Evolutionary conservation across 2,113 vertebrate species (phyloP).

Genomic region (Thunnus thynnus): DNA sequence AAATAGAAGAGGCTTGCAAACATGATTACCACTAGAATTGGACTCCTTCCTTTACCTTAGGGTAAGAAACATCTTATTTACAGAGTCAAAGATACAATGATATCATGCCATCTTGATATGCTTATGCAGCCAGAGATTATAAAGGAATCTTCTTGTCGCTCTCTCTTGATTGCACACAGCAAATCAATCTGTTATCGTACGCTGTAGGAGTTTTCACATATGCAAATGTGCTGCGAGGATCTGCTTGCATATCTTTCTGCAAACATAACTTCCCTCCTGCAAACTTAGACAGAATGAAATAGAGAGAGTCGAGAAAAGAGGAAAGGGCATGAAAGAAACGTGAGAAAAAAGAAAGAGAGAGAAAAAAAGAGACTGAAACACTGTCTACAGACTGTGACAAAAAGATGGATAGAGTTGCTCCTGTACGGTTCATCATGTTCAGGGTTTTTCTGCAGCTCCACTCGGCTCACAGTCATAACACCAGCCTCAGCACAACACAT

Average conservation of each 20-base stretch:
- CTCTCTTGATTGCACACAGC: background rate
- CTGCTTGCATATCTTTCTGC: slow-evolving; percentile 1
- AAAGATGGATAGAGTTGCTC: slow-evolving; percentile 31
- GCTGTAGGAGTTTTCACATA: slow-evolving; percentile 17
- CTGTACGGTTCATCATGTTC: slow-evolving; percentile 26
- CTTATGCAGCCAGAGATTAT: slow-evolving; percentile 6
- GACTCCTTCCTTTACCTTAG: background rate
- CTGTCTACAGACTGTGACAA: slow-evolving; percentile 1
- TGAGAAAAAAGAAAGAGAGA: background rate
- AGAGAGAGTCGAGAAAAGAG: background rate
- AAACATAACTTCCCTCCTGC: background rate
- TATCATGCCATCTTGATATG: background rate
- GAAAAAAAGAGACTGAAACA: background rate
- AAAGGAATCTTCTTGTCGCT: slow-evolving; percentile 19
- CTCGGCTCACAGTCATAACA: slow-evolving; percentile 46
- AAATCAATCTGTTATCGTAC: slow-evolving; percentile 17
- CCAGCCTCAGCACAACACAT: slow-evolving; percentile 25
- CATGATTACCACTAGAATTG: background rate
- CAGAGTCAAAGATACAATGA: background rate
- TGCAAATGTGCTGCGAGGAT: slow-evolving; percentile 31
- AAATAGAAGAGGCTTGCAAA: background rate
- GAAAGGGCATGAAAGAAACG: background rate
- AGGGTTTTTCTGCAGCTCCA: slow-evolving; percentile 35
- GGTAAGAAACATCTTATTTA: background rate
- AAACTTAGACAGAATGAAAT: background rate